Conservation (phyloP, 2,888 invertebrate species). For the Ctena decussata region DNA sequence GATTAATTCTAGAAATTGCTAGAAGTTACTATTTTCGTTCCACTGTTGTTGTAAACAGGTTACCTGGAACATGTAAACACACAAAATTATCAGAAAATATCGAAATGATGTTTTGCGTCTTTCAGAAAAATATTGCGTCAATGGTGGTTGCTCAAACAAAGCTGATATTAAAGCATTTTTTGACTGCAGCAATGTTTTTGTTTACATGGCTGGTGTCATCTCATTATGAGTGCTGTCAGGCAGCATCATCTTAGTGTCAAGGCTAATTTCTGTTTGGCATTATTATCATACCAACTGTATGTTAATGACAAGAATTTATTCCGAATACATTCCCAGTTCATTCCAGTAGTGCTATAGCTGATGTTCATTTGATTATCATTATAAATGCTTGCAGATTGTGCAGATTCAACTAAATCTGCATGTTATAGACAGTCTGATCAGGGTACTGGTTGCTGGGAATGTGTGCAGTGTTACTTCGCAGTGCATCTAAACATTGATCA, state of each 20-base stretch:
- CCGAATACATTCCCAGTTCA: too few relatives aligned
- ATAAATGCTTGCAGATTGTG: too few relatives aligned
- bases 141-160: neutral
- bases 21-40: neutral
- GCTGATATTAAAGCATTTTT: neutral
- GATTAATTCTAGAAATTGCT: too few relatives aligned
- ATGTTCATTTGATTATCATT: too few relatives aligned
- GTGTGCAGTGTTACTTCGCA: too few relatives aligned
- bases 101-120: too few relatives aligned
- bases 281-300: neutral
- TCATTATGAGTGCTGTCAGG: neutral
- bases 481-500: too few relatives aligned
- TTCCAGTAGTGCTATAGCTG: too few relatives aligned
- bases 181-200: neutral
- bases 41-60: neutral
- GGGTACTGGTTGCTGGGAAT: too few relatives aligned
- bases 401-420: too few relatives aligned
- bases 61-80: neutral
- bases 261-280: neutral
- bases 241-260: neutral
- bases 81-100: too few relatives aligned
- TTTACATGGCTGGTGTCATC: neutral
- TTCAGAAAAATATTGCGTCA: neutral
- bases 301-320: neutral
- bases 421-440: too few relatives aligned